Evolutionary conservation across 2,113 vertebrate species (phyloP).

Genomic region (Tor tambroides): DNA sequence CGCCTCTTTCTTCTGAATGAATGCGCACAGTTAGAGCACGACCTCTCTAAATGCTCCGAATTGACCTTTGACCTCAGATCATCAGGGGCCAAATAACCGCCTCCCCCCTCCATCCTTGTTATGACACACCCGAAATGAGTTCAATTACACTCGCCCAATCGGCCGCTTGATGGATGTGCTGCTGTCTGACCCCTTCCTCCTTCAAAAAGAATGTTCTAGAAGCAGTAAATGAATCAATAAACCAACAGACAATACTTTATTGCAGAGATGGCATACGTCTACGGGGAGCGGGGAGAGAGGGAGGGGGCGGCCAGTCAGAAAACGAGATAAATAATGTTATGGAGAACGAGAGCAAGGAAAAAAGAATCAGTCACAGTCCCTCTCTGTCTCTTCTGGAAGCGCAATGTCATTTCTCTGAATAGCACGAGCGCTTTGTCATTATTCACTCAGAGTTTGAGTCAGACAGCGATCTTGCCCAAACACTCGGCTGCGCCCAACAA

Average conservation of each 20-base stretch:
- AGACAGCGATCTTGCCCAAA: slow-evolving; percentile 37
- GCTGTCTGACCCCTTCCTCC: slow-evolving; percentile 44
- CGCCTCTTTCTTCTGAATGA: slow-evolving; percentile 1
- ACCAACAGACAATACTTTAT: slow-evolving; percentile 42
- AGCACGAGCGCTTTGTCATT: slow-evolving; percentile 30
- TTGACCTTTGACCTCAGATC: slow-evolving; percentile 21
- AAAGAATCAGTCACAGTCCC: slow-evolving; percentile 41
- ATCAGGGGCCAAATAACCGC: slow-evolving; percentile 12
- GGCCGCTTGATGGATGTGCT: slow-evolving; percentile 34
- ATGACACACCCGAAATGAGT: slow-evolving; percentile 30
- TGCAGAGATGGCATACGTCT: slow-evolving; percentile 25
- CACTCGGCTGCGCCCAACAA: slow-evolving; percentile 4
- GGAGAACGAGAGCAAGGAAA: slow-evolving; percentile 43
- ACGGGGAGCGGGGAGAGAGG: slow-evolving; percentile 25
- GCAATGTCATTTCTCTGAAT: slow-evolving; percentile 47
- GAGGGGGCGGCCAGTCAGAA: slow-evolving; percentile 29
- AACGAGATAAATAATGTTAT: slow-evolving; percentile 49
- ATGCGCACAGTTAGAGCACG: not conserved
- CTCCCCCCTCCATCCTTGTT: slow-evolving; percentile 14
- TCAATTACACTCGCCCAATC: slow-evolving; percentile 31
- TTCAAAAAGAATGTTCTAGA: slow-evolving; percentile 39
- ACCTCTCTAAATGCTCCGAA: slow-evolving; percentile 21
- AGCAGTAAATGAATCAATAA: slow-evolving; percentile 53
- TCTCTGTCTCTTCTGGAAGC: slow-evolving; percentile 39
- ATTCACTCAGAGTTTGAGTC: slow-evolving; percentile 44